Evolutionary conservation across 2,797 vertebrate species (phyloP).

Genomic region (Darevskia mixta): DNA sequence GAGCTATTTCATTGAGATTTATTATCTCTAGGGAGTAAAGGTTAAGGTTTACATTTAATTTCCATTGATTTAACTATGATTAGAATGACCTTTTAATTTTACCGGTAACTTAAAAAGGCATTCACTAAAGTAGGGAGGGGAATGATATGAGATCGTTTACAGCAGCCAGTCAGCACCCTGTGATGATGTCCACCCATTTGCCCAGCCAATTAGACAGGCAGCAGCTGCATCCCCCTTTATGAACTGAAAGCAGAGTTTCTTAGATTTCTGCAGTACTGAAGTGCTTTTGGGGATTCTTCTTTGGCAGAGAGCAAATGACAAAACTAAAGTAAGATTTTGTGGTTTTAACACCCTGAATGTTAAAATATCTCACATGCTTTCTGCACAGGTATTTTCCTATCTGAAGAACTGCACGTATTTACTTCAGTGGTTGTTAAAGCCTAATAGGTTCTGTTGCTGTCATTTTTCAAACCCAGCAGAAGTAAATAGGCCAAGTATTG

Average conservation of each 20-base stretch:
- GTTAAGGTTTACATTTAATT: slow-evolving; percentile 35
- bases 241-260: slow-evolving; percentile 23
- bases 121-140: rapidly evolving
- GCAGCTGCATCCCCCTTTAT: slow-evolving; percentile 26
- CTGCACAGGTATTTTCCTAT: background rate
- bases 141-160: slow-evolving; percentile 21
- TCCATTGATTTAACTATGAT: slow-evolving; percentile 52
- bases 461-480: background rate
- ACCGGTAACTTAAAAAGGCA: slow-evolving; percentile 24
- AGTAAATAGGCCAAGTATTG: slow-evolving; percentile 45
- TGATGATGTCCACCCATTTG: slow-evolving; percentile 24
- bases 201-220: background rate
- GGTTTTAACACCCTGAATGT: background rate
- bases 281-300: slow-evolving; percentile 2
- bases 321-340: slow-evolving; percentile 23
- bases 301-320: slow-evolving; percentile 7
- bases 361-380: background rate
- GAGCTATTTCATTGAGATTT: slow-evolving; percentile 57
- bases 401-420: background rate
- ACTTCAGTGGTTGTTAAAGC: background rate
- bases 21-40: slow-evolving; percentile 51
- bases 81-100: slow-evolving; percentile 30
- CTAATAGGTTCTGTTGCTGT: background rate
- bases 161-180: slow-evolving; percentile 11
- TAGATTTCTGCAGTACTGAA: background rate